Conservation (phyloP, 2,888 invertebrate species). For the Drosophila mercatorum region DNA sequence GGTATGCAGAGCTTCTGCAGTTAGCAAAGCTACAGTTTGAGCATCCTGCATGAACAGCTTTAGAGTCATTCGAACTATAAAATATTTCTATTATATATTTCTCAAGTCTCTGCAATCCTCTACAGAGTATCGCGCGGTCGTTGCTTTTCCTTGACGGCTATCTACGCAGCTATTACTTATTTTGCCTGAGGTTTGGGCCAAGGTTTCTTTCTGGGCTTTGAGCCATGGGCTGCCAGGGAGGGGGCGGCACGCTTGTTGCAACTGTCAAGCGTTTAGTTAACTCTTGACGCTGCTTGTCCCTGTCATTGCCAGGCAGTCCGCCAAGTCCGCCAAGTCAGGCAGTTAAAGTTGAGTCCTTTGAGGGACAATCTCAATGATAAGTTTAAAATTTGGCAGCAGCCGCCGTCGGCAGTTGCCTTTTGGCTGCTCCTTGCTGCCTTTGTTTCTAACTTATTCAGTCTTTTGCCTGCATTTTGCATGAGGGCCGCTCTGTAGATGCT, state of each 20-base stretch:
- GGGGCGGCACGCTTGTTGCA: conserved; percentile 49
- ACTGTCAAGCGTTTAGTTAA: conserved; percentile 77
- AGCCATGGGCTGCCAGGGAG: background rate
- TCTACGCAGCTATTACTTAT: background rate
- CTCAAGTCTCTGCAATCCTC: background rate
- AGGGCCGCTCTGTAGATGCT: conserved; percentile 16
- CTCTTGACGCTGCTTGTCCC: conserved; percentile 58
- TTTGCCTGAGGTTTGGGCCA: conserved; percentile 10
- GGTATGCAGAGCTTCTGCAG: too few species aligned
- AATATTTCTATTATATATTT: background rate
- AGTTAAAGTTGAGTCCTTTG: conserved; percentile 18
- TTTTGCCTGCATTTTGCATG: conserved; percentile 59
- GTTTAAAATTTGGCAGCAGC: conserved; percentile 20
- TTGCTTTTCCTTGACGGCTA: background rate
- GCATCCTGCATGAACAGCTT: background rate
- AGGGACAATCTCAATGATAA: conserved; percentile 16
- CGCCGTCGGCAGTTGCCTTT: conserved; percentile 13
- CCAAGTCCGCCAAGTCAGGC: conserved; percentile 21
- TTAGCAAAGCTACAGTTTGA: background rate
- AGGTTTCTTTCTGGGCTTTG: conserved; percentile 10
- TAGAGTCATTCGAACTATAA: background rate
- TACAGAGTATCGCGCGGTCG: background rate
- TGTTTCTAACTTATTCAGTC: conserved; percentile 49
- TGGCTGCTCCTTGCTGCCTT: background rate
- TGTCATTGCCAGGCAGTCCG: conserved; percentile 35